Base-by-base conservation (phyloP, 2,888 invertebrate genomes). In the Drosophila greeni region DNA sequence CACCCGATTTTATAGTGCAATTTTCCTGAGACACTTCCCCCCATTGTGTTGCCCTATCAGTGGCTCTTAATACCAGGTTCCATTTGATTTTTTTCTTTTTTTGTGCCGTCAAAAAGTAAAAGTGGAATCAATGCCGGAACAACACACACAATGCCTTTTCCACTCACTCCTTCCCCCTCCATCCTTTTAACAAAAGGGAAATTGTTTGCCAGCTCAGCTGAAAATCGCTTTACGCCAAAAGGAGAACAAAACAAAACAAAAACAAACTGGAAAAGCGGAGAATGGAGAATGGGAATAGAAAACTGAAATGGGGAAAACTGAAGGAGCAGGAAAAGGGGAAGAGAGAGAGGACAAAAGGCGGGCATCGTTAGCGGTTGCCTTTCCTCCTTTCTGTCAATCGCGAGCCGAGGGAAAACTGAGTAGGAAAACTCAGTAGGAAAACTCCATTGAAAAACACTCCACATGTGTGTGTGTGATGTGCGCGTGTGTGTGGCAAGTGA, bases 291-390 rank as follows among this genome's bases (percentile, higher is more conserved):
- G n/a, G n/a, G n/a, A 59, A 61, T 31, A 61, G 37, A 31, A 36
- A 43, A 36, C 29, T 26, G 36, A 59, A 31, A 31, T 8, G 8
- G 33, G 31, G 8, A 24, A 42, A 24, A 16, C n/a, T n/a, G 26
- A 16, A 7, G 56, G 18, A 29, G 31, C 12, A 20, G 53, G 42
- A 66, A 51, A 67, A 43, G 66, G 24, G 9, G 40, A 39, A 36
- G 34, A 40, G 9, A 37, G 34, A 36, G 34, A 40, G 49, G 53
- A 80, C 74, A 80, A 74, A 73, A 62, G 76, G 40, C 43, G 53
- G 26, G 54, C 74, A 18, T 59, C 71, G 64, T 67, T 59, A 52
- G 73, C 79, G 79, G 75, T 75, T 75, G 55, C 2, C 43, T 65
- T 6, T 20, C 39, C 39, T 20, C 20, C 39, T 20, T 51, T 71